phyloP scores from a whole-genome alignment of 2,797 vertebrate species.

The Craterocephalus amniculus region DNA sequence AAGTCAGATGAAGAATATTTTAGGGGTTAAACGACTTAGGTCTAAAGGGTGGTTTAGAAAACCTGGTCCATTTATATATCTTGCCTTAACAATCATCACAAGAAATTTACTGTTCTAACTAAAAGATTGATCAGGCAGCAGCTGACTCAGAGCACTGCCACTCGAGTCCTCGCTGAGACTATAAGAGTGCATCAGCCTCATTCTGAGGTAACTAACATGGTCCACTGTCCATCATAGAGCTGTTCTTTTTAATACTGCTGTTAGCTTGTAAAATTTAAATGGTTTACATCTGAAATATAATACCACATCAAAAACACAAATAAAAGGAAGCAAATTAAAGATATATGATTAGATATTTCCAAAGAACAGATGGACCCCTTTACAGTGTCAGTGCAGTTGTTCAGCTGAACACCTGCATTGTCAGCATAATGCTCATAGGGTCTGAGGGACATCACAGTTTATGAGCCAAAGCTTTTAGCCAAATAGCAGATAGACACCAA shows the following conservation, averaged over 20 bases:
- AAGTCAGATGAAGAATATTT: too few relatives aligned
- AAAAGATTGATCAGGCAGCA: not conserved
- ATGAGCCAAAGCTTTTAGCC: conserved; percentile 18
- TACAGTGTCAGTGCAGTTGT: not conserved
- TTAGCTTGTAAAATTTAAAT: not conserved
- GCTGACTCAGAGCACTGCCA: too few relatives aligned
- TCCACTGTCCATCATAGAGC: not conserved
- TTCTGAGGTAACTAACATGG: not conserved
- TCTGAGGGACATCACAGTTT: conserved; percentile 10
- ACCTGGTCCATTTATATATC: not conserved
- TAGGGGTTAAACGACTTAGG: too few relatives aligned
- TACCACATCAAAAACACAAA: not conserved
- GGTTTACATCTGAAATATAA: not conserved
- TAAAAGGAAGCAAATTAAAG: not conserved
- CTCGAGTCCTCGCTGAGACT: too few relatives aligned
- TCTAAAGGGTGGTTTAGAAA: too few relatives aligned
- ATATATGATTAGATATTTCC: not conserved
- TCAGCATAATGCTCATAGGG: not conserved
- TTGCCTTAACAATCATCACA: not conserved
- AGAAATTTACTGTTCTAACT: not conserved
- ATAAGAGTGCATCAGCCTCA: too few relatives aligned
- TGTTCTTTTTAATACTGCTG: not conserved
- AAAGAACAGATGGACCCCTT: not conserved
- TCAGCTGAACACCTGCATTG: not conserved
- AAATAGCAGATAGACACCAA: not conserved